Percentiles rank a stretch among this genome's conserved stretches.
Evolutionary conservation across 1,140 invertebrate species (phyloP).

Genomic region (Ladona fulva): DNA sequence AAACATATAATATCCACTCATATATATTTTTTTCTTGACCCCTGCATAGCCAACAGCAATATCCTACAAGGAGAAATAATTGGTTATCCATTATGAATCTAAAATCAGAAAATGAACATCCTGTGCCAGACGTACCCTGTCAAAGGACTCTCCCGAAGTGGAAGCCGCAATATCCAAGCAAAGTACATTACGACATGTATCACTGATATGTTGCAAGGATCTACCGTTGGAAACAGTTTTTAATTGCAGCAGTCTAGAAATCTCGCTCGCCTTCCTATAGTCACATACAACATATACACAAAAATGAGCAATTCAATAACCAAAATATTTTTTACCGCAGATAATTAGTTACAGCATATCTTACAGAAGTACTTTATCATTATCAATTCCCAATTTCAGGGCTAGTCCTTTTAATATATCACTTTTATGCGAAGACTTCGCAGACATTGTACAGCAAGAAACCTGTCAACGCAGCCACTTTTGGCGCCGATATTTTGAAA

Average conservation of each 20-base stretch:
- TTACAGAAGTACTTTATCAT: neutral
- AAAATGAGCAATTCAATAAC: neutral
- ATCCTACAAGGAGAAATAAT: neutral
- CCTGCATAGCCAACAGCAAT: neutral
- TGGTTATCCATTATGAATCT: neutral
- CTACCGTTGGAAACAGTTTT: neutral
- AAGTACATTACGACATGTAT: neutral
- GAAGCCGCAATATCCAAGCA: neutral
- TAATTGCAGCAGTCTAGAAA: neutral
- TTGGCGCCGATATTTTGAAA: too few relatives aligned
- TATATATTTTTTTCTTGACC: neutral
- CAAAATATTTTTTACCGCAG: neutral
- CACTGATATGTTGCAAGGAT: neutral
- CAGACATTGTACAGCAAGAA: neutral
- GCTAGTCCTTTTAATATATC: neutral
- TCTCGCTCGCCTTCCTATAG: neutral
- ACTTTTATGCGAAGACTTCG: neutral
- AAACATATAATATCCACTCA: neutral
- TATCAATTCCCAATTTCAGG: neutral
- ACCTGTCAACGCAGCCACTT: neutral
- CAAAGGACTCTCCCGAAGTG: neutral
- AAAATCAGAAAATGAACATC: neutral
- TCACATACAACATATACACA: neutral
- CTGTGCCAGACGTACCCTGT: neutral
- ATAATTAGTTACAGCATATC: neutral